Evolutionary conservation across 2,113 vertebrate genomes (phyloP), one percentile per base, ranked within the genome.

Genomic region (Mellivora capensis): DNA sequence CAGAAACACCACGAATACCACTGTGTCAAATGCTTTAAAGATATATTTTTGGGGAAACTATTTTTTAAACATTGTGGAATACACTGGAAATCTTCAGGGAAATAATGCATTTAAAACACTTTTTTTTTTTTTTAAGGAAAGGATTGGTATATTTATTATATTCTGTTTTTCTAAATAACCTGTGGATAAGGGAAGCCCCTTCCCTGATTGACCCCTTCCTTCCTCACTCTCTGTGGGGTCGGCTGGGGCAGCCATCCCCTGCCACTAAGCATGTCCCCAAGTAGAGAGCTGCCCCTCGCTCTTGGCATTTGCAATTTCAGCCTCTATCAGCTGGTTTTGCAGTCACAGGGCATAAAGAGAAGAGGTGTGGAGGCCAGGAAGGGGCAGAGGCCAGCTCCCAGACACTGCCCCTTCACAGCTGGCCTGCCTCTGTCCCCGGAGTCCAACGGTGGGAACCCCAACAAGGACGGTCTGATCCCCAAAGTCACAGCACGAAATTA

Each of bases 41-140:
- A 98, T 98, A 80, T 98, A 97, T 98, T 97, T 98, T 98, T 94
- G 23, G 96, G 93, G 97, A 87, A 95, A 95, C 93, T 96, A 84
- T 97, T 99, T 98, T 98, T 98, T 97, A 97, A 98, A 97, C 82
- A 0, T 98, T 98, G 98, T 98, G 98, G 98, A 99, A 98, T 98
- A 99, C 99, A 99, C 99, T 99, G 99, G 99, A 99, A 98, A 95
- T 96, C 91, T 98, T 98, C 98, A 99, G 99, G 99, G 98, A 98
- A 98, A 98, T 98, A 98, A 98, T 97, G 57, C 98, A 98, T 98
- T 98, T 98, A 31, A 98, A 98, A 98, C 89, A 95, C 81, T 97
- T 98, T 96, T 95, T 95, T 93, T 95, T 93, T 98, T 98, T 93
- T 98, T 97, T 17, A 97, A 96, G 77, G 87, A 95, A 93, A 97